Percentiles rank a stretch among this genome's conserved stretches.
Evolutionary conservation across 2,113 vertebrate species (phyloP).

Genomic region (Pseudolaguvia tuberculata): DNA sequence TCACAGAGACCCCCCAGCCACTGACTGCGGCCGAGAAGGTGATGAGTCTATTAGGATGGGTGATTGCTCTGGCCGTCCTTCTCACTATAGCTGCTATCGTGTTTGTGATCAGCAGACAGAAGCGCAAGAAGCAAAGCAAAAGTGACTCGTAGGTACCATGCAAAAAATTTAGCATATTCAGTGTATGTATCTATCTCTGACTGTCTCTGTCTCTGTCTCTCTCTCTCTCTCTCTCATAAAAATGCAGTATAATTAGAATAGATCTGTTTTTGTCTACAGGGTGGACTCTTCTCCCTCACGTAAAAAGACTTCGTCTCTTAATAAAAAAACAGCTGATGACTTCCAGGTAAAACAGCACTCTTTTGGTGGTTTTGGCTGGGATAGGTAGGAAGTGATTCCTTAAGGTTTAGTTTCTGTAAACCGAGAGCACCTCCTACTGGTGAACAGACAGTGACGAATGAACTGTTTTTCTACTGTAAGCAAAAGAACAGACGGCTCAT

Average conservation of each 20-base stretch:
- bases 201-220: no score
- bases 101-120: constrained; percentile 67
- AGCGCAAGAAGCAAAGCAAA: constrained; percentile 51
- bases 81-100: constrained; percentile 67
- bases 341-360: constrained; percentile 50
- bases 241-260: no score
- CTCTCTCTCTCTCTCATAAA: neutral
- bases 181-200: neutral
- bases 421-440: constrained; percentile 42
- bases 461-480: constrained; percentile 10
- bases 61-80: constrained; percentile 67
- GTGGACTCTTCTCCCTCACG: constrained; percentile 29
- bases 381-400: constrained; percentile 26
- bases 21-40: constrained; percentile 64
- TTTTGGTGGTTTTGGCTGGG: constrained; percentile 14
- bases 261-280: constrained; percentile 33
- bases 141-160: constrained; percentile 59
- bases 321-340: constrained; percentile 43
- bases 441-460: constrained; percentile 19
- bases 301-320: constrained; percentile 43
- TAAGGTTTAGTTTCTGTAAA: constrained; percentile 15
- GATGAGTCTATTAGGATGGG: constrained; percentile 66
- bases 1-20: constrained; percentile 64
- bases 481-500: neutral
- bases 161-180: neutral